Evolutionary conservation across 2,113 vertebrate species (phyloP).

Genomic region (Stercorarius parasiticus): DNA sequence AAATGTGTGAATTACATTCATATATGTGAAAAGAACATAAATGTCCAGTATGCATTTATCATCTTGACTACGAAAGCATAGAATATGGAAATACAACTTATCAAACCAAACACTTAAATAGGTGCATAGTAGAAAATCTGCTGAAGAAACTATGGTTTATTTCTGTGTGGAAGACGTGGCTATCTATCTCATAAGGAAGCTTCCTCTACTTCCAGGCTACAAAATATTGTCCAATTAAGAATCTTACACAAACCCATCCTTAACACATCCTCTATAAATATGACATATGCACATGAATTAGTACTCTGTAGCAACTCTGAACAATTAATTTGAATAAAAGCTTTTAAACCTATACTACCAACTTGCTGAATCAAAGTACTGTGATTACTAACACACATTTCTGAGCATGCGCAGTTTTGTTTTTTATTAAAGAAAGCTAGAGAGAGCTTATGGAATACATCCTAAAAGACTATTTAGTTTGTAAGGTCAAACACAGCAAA

Average conservation of each 20-base stretch:
- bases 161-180: neutral
- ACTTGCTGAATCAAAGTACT: neutral
- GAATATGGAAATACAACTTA: neutral
- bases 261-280: neutral
- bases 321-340: neutral
- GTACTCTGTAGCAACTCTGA: neutral
- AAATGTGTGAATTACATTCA: neutral
- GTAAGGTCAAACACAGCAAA: neutral
- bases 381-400: neutral
- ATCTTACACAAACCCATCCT: neutral
- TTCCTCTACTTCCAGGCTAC: neutral
- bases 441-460: neutral
- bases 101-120: neutral
- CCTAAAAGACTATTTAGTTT: neutral
- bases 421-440: neutral
- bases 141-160: neutral
- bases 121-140: neutral
- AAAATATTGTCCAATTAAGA: conserved; percentile 7
- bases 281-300: neutral
- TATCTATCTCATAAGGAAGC: neutral
- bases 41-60: neutral
- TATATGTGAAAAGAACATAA: neutral
- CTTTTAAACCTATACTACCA: neutral
- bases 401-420: neutral
- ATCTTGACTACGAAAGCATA: neutral